Conservation (phyloP, 1,140 invertebrate species). For the Drosophila virilis region DNA sequence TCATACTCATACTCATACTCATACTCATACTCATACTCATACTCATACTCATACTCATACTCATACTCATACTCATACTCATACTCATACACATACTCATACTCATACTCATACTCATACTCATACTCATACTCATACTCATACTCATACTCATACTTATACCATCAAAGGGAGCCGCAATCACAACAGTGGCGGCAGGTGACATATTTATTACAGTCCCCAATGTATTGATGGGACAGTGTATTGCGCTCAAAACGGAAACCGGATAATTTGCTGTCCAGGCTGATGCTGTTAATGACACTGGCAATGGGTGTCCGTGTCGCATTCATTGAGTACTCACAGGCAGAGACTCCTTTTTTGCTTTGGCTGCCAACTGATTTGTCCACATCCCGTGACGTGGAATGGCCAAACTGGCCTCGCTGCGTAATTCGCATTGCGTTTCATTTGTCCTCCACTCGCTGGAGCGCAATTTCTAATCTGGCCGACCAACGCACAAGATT, state of each 20-base stretch:
- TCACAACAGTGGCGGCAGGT: neutral
- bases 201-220: neutral
- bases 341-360: neutral
- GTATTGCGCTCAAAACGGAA: constrained; percentile 33
- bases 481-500: neutral
- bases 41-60: neutral
- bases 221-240: constrained; percentile 29
- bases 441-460: constrained; percentile 7
- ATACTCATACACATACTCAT: neutral
- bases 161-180: constrained; percentile 12
- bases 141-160: neutral
- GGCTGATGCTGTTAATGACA: neutral
- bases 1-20: neutral
- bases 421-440: constrained; percentile 24
- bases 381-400: constrained; percentile 18
- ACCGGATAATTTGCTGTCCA: constrained; percentile 47
- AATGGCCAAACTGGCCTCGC: constrained; percentile 14
- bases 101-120: neutral
- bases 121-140: neutral
- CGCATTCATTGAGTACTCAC: neutral
- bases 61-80: neutral
- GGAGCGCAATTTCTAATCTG: constrained; percentile 33
- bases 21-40: constrained; percentile 1
- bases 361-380: constrained; percentile 10
- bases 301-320: neutral